These are phyloP conservation scores for Lineus longissimus DNA, from an alignment of 1,140 invertebrate genomes.

Conservation along the genomic window DNA sequence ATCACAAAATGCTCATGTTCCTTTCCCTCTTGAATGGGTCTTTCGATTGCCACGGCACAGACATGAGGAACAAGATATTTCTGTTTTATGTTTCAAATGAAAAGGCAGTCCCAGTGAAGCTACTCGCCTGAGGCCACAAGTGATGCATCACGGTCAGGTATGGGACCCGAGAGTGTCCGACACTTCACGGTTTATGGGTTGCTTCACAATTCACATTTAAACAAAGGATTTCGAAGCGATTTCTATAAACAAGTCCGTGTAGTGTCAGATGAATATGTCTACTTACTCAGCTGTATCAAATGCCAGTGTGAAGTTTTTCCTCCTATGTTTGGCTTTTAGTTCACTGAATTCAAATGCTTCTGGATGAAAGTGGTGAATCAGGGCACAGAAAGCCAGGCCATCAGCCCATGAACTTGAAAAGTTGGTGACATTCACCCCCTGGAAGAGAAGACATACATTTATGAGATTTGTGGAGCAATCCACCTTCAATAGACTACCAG, in stretches of 20 bases:
- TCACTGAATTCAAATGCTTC: conserved; percentile 89
- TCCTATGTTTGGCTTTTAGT: conserved; percentile 80
- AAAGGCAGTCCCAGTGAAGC: too few species aligned
- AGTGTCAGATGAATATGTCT: too few species aligned
- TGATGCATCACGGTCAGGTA: too few species aligned
- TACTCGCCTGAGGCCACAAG: too few species aligned
- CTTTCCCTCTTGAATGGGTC: neutral
- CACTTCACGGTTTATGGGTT: too few species aligned
- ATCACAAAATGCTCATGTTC: neutral
- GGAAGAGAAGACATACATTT: conserved; percentile 22
- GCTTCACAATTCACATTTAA: too few species aligned
- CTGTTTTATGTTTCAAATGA: too few species aligned
- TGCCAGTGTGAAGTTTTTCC: conserved; percentile 92
- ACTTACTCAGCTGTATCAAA: conserved; percentile 91
- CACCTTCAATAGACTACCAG: neutral
- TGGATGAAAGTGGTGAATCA: conserved; percentile 92
- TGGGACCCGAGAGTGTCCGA: too few species aligned
- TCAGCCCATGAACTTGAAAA: conserved; percentile 95
- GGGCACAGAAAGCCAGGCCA: conserved; percentile 92
- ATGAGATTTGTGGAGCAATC: neutral
- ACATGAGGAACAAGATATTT: too few species aligned
- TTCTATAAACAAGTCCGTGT: too few species aligned
- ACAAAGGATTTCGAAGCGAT: too few species aligned
- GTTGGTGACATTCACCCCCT: conserved; percentile 94
- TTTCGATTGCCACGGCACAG: too few species aligned